phyloP scores from a whole-genome alignment of 2,797 vertebrate genomes.

The Semotilus atromaculatus region DNA sequence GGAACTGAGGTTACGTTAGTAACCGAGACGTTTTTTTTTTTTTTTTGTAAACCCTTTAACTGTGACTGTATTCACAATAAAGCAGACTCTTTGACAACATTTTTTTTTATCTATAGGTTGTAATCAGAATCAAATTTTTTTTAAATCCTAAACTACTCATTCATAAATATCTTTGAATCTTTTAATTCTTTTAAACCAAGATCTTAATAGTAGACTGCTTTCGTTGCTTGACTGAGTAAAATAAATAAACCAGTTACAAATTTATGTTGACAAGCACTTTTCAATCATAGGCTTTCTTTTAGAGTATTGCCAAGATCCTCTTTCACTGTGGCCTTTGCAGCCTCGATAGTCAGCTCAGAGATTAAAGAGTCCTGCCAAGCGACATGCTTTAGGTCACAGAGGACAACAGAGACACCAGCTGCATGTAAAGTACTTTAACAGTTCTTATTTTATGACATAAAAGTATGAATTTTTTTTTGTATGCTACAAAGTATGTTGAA shows the following conservation, averaged over 20 bases:
- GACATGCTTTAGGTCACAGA: slow-evolving; percentile 35
- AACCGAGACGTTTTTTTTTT: too few relatives aligned
- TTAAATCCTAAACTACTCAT: neutral
- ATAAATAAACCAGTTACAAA: neutral
- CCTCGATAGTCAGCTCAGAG: neutral
- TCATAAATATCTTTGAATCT: neutral
- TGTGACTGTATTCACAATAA: too few relatives aligned
- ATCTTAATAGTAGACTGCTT: neutral
- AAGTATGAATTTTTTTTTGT: too few relatives aligned
- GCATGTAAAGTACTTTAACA: slow-evolving; percentile 46
- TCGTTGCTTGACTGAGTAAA: slow-evolving; percentile 10
- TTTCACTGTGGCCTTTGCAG: slow-evolving; percentile 21
- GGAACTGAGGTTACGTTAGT: too few relatives aligned
- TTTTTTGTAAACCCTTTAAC: too few relatives aligned
- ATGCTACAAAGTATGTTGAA: slow-evolving; percentile 47
- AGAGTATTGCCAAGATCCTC: slow-evolving; percentile 18
- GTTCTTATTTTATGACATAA: slow-evolving; percentile 42
- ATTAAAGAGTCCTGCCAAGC: slow-evolving; percentile 21
- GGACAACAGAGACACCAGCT: slow-evolving; percentile 44
- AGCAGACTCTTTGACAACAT: neutral
- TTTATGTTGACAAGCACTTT: slow-evolving; percentile 27
- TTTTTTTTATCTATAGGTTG: neutral
- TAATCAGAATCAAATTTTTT: neutral
- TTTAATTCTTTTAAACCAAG: neutral
- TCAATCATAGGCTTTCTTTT: neutral